Evolutionary conservation across 2,888 invertebrate species (phyloP).

Genomic region (Cyrtodaria siliqua): DNA sequence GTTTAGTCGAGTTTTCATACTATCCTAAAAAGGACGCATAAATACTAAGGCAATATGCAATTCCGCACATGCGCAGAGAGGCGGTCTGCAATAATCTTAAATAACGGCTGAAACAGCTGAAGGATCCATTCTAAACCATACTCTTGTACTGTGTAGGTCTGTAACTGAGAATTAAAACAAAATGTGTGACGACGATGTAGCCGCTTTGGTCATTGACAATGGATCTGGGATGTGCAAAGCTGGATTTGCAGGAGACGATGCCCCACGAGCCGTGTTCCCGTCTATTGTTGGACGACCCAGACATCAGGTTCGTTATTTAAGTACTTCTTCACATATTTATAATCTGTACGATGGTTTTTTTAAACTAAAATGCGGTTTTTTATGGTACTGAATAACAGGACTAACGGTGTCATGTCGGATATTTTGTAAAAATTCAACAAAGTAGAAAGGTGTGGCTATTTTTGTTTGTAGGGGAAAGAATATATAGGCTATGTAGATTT

Average conservation of each 20-base stretch:
- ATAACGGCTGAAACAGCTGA: constrained; percentile 13
- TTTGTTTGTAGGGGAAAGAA: too few species aligned
- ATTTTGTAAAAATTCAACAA: too few species aligned
- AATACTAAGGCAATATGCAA: constrained; percentile 33
- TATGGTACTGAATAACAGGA: neutral
- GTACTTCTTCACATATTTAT: too few species aligned
- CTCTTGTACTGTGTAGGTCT: constrained; percentile 10
- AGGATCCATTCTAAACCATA: constrained; percentile 28
- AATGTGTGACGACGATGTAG: constrained; percentile 84
- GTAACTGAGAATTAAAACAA: constrained; percentile 15
- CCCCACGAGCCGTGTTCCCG: constrained; percentile 79
- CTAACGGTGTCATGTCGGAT: too few species aligned
- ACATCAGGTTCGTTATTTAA: constrained; percentile 77
- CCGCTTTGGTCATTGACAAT: constrained; percentile 89
- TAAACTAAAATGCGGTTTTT: too few species aligned
- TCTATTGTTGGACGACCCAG: constrained; percentile 80
- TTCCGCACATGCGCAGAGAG: constrained; percentile 42
- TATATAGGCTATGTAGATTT: too few species aligned
- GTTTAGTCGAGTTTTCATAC: constrained; percentile 1
- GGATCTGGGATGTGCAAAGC: constrained; percentile 90
- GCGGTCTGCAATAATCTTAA: constrained; percentile 16
- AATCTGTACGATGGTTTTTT: too few species aligned
- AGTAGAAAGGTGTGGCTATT: too few species aligned
- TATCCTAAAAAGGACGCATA: constrained; percentile 12
- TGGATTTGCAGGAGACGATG: constrained; percentile 81